phyloP scores from a whole-genome alignment of 2,888 invertebrate genomes.

The Tenthredo scrophulariae region DNA sequence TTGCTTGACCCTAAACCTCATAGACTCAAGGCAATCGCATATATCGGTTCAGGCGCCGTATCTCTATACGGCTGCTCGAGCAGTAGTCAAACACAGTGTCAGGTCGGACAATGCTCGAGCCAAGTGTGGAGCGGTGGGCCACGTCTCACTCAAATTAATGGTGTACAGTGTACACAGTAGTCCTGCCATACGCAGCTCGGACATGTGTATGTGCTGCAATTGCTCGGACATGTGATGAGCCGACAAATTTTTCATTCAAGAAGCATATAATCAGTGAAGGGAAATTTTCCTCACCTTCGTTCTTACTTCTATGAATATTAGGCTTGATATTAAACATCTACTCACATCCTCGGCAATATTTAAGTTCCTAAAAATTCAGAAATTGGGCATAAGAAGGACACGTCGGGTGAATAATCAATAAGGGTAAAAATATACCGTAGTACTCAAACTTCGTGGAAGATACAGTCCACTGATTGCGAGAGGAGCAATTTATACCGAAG shows the following conservation, averaged over 20 bases:
- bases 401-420: neutral
- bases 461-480: constrained; percentile 15
- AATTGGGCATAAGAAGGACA: neutral
- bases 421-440: constrained; percentile 21
- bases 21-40: neutral
- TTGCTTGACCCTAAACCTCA: neutral
- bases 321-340: neutral
- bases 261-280: neutral
- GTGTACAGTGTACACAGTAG: too few relatives aligned
- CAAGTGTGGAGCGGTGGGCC: neutral
- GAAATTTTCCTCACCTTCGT: neutral
- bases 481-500: neutral
- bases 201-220: neutral
- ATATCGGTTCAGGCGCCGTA: neutral
- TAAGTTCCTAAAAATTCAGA: neutral
- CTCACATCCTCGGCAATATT: neutral
- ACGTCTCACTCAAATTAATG: constrained; percentile 49
- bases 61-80: constrained; percentile 6
- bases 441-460: neutral
- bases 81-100: constrained; percentile 50
- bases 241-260: neutral
- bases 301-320: neutral
- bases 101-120: constrained; percentile 42
- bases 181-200: neutral
- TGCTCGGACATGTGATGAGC: too few relatives aligned